Evolutionary conservation across 1,140 invertebrate species (phyloP), one percentile per base, ranked within the genome.

Genomic region (Panulirus ornatus): DNA sequence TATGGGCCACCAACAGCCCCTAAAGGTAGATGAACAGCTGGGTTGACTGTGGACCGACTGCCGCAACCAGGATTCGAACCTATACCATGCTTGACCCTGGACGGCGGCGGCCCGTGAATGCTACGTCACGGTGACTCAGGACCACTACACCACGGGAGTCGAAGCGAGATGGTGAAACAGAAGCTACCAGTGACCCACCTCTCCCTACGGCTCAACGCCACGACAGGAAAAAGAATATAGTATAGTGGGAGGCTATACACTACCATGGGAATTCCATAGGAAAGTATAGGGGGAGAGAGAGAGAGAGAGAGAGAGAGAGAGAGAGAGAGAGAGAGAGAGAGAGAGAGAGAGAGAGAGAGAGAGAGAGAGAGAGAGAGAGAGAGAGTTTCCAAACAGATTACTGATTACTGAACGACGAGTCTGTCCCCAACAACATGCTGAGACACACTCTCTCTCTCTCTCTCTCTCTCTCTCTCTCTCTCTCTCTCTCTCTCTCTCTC

Each of bases 391-490:
- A 34, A 2, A 14, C 66, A 34, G 27, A 14, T 36, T 19, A 27
- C 36, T 36, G 27, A 11, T n/a, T 36, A 11, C 66, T 71, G 27
- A 11, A 27, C 36, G 11, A 30, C 19, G 27, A 11, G 14, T n/a
- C 11, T 36, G 27, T 36, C 36, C 27, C 11, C 66, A 11, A 11
- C 36, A 11, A 14, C 66, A 30, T n/a, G 14, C 19, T 71, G 27
- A 22, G 11, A 14, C 19, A 30, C 66, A 22, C 66, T 71, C 66
- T 71, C 66, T 71, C 66, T 71, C 66, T 71, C 66, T 71, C 66
- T 71, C 66, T 71, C 66, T 71, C 66, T 71, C 66, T 47, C 44
- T 47, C 44, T 47, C 44, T 47, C 44, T 47, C 44, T 47, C 44
- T 47, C 44, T 47, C 44, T 47, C 44, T 47, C 44, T 71, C 66